A percentile compares a stretch with the other conserved stretches of the same genome.
Conservation (phyloP, 2,113 vertebrate genomes). For the Toxotes jaculatrix region DNA sequence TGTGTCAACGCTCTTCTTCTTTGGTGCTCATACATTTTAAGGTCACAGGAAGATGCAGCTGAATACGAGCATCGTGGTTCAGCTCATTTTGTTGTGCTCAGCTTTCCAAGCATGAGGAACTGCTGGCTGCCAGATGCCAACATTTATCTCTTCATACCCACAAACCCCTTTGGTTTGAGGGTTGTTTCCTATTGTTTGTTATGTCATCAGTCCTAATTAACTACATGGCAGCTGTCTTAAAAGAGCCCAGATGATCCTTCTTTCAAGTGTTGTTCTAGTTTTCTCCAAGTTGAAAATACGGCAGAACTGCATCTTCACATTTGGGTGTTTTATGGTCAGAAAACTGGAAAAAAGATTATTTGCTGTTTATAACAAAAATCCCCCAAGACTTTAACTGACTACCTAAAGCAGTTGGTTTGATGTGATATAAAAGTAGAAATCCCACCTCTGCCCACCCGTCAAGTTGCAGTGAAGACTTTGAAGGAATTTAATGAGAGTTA, state of each 20-base stretch:
- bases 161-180: conserved; percentile 15
- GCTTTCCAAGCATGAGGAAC: background rate
- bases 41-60: background rate
- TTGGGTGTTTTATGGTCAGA: background rate
- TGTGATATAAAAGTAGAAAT: too few species aligned
- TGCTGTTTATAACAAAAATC: background rate
- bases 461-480: too few species aligned
- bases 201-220: conserved; percentile 22
- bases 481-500: too few species aligned
- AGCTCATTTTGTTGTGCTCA: background rate
- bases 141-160: conserved; percentile 28
- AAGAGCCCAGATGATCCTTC: background rate
- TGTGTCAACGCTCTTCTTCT: background rate
- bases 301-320: background rate
- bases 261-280: background rate
- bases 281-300: background rate
- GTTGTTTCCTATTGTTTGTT: background rate
- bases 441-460: too few species aligned
- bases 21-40: background rate
- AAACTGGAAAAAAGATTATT: background rate
- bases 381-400: background rate
- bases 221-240: conserved; percentile 20
- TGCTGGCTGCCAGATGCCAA: conserved; percentile 14
- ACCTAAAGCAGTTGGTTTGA: too few species aligned
- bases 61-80: background rate